Evolutionary conservation across 2,797 vertebrate genomes (phyloP).

Genomic region (Intellagama lesueurii): DNA sequence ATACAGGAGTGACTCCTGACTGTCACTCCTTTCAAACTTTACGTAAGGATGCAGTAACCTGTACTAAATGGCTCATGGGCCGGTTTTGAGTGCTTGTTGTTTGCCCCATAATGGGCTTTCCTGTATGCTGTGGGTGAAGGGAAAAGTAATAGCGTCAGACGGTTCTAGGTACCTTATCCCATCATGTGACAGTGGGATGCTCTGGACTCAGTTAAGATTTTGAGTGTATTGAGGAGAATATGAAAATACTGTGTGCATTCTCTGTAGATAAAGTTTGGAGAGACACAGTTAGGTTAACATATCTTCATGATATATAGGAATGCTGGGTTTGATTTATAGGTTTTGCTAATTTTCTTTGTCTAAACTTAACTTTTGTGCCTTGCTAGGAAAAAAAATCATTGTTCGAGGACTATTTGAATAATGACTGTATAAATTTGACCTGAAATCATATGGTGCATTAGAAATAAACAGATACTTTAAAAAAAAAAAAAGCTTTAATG

Average conservation of each 20-base stretch:
- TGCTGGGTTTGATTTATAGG: conserved; percentile 50
- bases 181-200: background rate
- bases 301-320: conserved; percentile 51
- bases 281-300: conserved; percentile 36
- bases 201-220: conserved; percentile 13
- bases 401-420: conserved; percentile 65
- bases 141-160: background rate
- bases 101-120: conserved; percentile 14
- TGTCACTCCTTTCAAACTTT: background rate
- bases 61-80: accelerated
- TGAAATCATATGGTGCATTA: conserved; percentile 62
- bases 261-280: conserved; percentile 45
- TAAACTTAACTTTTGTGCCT: conserved; percentile 69
- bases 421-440: conserved; percentile 69
- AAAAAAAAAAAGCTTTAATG: conserved; percentile 22
- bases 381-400: conserved; percentile 62
- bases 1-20: background rate
- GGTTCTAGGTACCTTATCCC: background rate
- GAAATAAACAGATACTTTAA: conserved; percentile 63
- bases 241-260: conserved; percentile 49
- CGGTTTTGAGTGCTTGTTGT: background rate
- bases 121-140: background rate
- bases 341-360: conserved; percentile 68
- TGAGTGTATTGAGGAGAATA: conserved; percentile 24
- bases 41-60: background rate